Base-by-base conservation (phyloP, 2,113 vertebrate genomes). In the Orcinus orca region DNA sequence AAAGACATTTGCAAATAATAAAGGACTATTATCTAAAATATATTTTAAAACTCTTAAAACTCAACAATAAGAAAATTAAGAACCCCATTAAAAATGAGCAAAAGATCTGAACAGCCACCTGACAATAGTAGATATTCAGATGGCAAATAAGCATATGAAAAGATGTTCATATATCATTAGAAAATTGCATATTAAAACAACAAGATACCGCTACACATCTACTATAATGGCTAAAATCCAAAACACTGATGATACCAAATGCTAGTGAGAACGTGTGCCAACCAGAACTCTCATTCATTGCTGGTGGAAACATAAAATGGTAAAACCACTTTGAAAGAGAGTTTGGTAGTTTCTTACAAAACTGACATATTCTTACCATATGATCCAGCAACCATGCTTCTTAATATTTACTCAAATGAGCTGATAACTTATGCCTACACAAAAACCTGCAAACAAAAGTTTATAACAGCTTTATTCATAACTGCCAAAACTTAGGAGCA, bases 111-210 rank as follows among this genome's bases (percentile, higher is more conserved):
- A 95, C 31, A 94, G 73, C 85, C 11, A 44, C 17, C 6, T 77
- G 6, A 77, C 7, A 20, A 44, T 89, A 92, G 33, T 29, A 68
- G 18, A 77, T 76, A 68, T 36, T 81, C 60, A 62, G 26, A 29
- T 82, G 21, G 90, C 2, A 96, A 88, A 63, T 26, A 77, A 87
- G 15, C 50, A 53, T 65, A 68, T 60, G 60, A 70, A 97, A 97
- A 81, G 23, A 63, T 81, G 15, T 31, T 92, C 58, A 74, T 85
- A 58, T 31, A n/a, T 74, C 13, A 76, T 80, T 36, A 70, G 60
- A 13, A 13, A 96, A 68, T 29, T 65, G 3, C 15, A 94, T 91
- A 89, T 91, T 73, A 60, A 92, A 96, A 86, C 58, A 96, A 91
- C 58, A 41, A 71, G 17, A 70, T 88, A 47, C 5, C n/a, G 88